Conservation (phyloP, 2,888 invertebrate genomes). For the Aproaerema taeniolella region DNA sequence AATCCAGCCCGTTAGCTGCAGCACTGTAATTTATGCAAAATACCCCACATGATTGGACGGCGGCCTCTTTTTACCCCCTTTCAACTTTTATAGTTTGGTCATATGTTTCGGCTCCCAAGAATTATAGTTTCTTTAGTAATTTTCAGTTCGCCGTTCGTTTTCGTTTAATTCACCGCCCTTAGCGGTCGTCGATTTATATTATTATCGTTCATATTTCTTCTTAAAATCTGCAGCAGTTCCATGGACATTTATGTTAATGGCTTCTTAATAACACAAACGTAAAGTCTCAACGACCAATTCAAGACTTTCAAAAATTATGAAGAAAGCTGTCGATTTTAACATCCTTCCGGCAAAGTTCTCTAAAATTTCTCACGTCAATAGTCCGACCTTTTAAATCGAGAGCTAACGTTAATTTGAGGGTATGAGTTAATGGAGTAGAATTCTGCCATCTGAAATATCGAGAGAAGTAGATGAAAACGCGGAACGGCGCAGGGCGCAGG, state of each 20-base stretch:
- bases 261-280: slow-evolving; percentile 2
- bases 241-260: slow-evolving; percentile 5
- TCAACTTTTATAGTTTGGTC: slow-evolving; percentile 38
- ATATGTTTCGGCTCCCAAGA: slow-evolving; percentile 34
- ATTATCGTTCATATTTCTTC: slow-evolving; percentile 23
- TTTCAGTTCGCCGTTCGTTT: slow-evolving; percentile 18
- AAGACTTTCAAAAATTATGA: slow-evolving; percentile 3
- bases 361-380: slow-evolving; percentile 9
- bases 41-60: slow-evolving; percentile 58
- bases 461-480: slow-evolving; percentile 35
- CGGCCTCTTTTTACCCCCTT: slow-evolving; percentile 42
- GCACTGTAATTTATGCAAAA: slow-evolving; percentile 68
- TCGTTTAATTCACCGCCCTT: too few species aligned
- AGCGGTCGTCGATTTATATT: slow-evolving; percentile 14
- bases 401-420: slow-evolving; percentile 16
- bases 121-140: slow-evolving; percentile 28
- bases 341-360: neutral
- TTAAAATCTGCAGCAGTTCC: slow-evolving; percentile 9
- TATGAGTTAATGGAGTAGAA: slow-evolving; percentile 27
- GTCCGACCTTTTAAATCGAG: slow-evolving; percentile 11
- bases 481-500: slow-evolving; percentile 40
- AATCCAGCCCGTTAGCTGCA: slow-evolving; percentile 55
- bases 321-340: neutral
- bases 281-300: slow-evolving; percentile 1
- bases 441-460: slow-evolving; percentile 47